phyloP scores from a whole-genome alignment of 2,113 vertebrate genomes.

The Myiozetetes cayanensis region DNA sequence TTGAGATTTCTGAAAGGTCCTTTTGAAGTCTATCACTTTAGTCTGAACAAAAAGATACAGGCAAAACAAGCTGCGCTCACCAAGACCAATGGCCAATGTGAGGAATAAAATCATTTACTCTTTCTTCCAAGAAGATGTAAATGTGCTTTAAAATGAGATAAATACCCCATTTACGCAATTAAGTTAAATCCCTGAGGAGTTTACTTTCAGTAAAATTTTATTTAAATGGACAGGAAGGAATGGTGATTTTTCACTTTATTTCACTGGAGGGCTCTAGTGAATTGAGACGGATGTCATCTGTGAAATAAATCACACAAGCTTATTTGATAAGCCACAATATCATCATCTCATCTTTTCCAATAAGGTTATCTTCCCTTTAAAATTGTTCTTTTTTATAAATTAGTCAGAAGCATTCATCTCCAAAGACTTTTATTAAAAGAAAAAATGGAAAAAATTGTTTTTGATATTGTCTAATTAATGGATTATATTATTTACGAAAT shows the following conservation, averaged over 20 bases:
- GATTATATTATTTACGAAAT: not conserved
- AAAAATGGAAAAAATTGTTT: not conserved
- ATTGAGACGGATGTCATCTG: conserved; percentile 4
- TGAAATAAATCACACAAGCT: conserved; percentile 11
- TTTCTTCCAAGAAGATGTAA: not conserved
- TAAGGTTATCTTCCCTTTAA: not conserved
- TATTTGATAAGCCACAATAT: conserved; percentile 3
- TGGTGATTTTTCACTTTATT: conserved; percentile 28
- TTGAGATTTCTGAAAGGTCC: not conserved
- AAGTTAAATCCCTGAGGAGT: not conserved
- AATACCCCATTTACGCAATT: not conserved
- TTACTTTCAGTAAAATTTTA: conserved; percentile 29
- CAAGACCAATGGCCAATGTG: not conserved
- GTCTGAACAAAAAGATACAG: not conserved
- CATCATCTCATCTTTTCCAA: not conserved
- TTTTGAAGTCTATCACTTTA: not conserved
- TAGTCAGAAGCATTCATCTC: not conserved
- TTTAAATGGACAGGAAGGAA: conserved; percentile 21
- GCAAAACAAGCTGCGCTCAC: not conserved
- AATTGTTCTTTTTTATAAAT: not conserved
- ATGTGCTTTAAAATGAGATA: not conserved
- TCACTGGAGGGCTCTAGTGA: conserved; percentile 16
- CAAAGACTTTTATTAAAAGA: not conserved
- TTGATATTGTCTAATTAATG: not conserved
- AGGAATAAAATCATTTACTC: not conserved